Conservation (phyloP, 2,888 invertebrate species). For the Endomychus coccineus region DNA sequence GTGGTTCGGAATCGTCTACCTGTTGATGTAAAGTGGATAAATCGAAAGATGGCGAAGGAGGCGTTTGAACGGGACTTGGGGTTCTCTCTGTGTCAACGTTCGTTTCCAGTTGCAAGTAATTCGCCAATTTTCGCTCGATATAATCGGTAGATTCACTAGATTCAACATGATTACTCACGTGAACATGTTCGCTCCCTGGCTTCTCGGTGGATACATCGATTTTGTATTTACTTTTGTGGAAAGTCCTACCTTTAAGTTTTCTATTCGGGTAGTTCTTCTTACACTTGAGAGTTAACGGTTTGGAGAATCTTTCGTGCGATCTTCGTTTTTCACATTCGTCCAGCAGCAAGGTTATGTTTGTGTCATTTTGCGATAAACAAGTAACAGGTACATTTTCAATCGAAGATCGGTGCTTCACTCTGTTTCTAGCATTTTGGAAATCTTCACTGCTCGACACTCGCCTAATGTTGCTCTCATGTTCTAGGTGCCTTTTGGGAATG, state of each 20-base stretch:
- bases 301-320: slow-evolving; percentile 57
- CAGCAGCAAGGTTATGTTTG: slow-evolving; percentile 35
- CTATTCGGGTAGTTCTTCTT: slow-evolving; percentile 39
- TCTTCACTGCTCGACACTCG: slow-evolving; percentile 60
- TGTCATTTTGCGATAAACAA: slow-evolving; percentile 31
- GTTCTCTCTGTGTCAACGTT: slow-evolving; percentile 34
- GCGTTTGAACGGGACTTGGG: slow-evolving; percentile 37
- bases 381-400: slow-evolving; percentile 33
- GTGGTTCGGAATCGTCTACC: slow-evolving; percentile 49
- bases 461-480: slow-evolving; percentile 42
- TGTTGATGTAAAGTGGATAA: slow-evolving; percentile 52
- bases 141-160: slow-evolving; percentile 35
- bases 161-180: slow-evolving; percentile 19
- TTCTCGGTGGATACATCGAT: slow-evolving; percentile 1
- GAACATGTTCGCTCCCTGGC: neutral
- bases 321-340: slow-evolving; percentile 55
- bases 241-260: slow-evolving; percentile 12
- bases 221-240: slow-evolving; percentile 11
- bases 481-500: slow-evolving; percentile 24
- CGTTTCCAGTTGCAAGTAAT: slow-evolving; percentile 30
- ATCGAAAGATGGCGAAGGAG: slow-evolving; percentile 46
- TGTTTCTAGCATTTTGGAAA: slow-evolving; percentile 40
- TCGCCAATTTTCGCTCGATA: slow-evolving; percentile 20
- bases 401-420: slow-evolving; percentile 16
- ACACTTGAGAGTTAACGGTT: slow-evolving; percentile 52